A percentile compares a stretch with the other conserved stretches of the same genome.
Conservation (phyloP, 53 echinoderm and acorn worm species). For the Echinometra lucunter region DNA sequence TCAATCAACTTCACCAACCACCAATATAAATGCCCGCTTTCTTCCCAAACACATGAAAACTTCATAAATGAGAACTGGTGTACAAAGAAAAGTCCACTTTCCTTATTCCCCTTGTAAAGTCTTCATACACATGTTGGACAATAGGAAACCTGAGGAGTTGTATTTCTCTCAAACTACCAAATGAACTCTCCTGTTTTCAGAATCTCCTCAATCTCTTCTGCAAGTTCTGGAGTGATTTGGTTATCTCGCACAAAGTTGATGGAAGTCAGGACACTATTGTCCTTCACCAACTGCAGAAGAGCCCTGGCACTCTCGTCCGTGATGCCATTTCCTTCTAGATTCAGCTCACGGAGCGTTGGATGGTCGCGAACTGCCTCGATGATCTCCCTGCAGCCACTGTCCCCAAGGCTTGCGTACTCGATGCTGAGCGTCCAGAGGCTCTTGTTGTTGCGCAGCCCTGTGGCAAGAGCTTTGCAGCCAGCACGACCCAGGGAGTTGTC, state of each 20-base stretch:
- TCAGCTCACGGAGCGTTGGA: slow-evolving; percentile 77
- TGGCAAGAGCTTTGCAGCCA: slow-evolving; percentile 86
- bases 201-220: slow-evolving; percentile 85
- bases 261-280: slow-evolving; percentile 79
- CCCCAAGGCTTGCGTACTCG: slow-evolving; percentile 80
- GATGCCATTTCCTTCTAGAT: slow-evolving; percentile 89
- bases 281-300: slow-evolving; percentile 86
- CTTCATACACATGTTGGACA: not conserved
- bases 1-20: not conserved
- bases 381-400: slow-evolving; percentile 80
- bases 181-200: slow-evolving; percentile 78
- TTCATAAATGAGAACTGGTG: not conserved
- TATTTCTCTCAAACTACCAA: slow-evolving; percentile 28
- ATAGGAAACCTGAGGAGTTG: not conserved
- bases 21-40: not conserved
- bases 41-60: not conserved
- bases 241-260: slow-evolving; percentile 84
- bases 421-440: slow-evolving; percentile 80
- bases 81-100: not conserved
- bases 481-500: slow-evolving; percentile 76
- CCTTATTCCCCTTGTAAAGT: not conserved
- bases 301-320: slow-evolving; percentile 80
- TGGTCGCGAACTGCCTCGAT: slow-evolving; percentile 81
- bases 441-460: slow-evolving; percentile 75
- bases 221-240: slow-evolving; percentile 69